Evolutionary conservation across 2,888 invertebrate species (phyloP).

Genomic region (Cerastoderma edule): DNA sequence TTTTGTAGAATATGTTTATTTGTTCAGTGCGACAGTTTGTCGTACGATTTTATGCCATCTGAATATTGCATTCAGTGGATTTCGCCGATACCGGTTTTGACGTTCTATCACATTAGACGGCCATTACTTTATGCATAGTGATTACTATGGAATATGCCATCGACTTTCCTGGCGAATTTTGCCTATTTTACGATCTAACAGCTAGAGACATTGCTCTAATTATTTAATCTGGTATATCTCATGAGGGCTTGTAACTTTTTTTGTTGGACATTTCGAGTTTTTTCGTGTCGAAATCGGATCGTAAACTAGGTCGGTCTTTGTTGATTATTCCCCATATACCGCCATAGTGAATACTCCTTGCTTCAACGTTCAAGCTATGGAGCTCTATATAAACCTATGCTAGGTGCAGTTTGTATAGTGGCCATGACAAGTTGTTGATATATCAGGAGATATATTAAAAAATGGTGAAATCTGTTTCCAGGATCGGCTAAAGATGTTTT

Average conservation of each 20-base stretch:
- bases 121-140: conserved; percentile 10
- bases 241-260: not conserved
- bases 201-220: not conserved
- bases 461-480: conserved; percentile 42
- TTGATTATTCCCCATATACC: conserved; percentile 48
- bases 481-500: conserved; percentile 65
- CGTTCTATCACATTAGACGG: no score
- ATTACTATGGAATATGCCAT: not conserved
- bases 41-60: no score
- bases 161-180: not conserved
- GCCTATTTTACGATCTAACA: not conserved
- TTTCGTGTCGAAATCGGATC: not conserved
- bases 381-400: conserved; percentile 53
- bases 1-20: no score
- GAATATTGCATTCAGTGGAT: no score
- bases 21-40: no score
- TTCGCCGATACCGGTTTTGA: no score
- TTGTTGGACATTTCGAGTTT: not conserved
- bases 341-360: conserved; percentile 59
- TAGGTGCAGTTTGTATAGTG: conserved; percentile 44
- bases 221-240: not conserved
- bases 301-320: conserved; percentile 34
- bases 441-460: conserved; percentile 44
- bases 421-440: conserved; percentile 60
- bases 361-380: conserved; percentile 57